Evolutionary conservation across 2,797 vertebrate genomes (phyloP), one percentile per base, ranked within the genome.

Genomic region (Limnodromus scolopaceus): DNA sequence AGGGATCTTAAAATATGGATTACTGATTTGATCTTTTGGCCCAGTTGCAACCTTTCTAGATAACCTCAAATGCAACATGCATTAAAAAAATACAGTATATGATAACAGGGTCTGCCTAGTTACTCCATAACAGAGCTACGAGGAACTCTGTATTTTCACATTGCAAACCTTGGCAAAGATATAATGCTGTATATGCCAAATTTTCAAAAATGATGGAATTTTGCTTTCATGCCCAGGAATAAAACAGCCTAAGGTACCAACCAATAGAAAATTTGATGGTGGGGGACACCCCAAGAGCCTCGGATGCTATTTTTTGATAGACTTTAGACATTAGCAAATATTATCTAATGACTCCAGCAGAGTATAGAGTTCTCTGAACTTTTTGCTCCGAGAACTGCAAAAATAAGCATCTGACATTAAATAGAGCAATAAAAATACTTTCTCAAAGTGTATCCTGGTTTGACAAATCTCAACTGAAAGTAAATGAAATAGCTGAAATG

Each of bases 121-220:
- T 95, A 76, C 86, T 94, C 91, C 46, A 38, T 82, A 93, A 76
- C 61, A 93, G 66, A 96, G 75, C 91, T 94, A 93, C 1, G 16
- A 93, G 90, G 94, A 91, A 79, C 78, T 96, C 89, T 89, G 72
- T 89, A 78, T 87, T 97, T 97, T 97, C 93, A 76, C 83, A 91
- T 95, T 92, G 91, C 89, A 95, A 96, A 94, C 75, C 79, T 95
- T 97, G 94, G 92, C 96, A 97, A 94, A 91, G 72, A 96, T 71
- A 54, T 11, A 75, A 84, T 80, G 34, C 32, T 80, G 16, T 80
- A 86, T 92, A 96, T 95, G 96, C 93, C 96, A 96, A 78, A 65
- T 93, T 96, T 94, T 93, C 5, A 5, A 6, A 79, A 95, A 95
- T 80, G 51, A 94, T 90, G 60, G 71, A 93, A 87, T 93, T 96